A percentile compares a stretch with the other conserved stretches of the same genome.
Conservation (phyloP, 2,888 invertebrate species). For the Hypena proboscidalis region DNA sequence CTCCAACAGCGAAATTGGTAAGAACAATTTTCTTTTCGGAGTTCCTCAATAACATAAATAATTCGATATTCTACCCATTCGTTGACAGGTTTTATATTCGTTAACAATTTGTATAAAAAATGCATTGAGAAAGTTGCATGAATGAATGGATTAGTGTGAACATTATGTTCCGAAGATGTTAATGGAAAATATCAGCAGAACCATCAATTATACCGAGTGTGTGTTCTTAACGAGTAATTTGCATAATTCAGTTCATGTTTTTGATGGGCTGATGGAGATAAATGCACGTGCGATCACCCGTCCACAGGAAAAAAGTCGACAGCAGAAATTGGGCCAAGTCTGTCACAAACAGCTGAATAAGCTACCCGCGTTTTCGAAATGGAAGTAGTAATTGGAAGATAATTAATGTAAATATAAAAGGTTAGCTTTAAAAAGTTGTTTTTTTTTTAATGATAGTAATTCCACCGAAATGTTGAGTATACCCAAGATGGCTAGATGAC, state of each 20-base stretch:
- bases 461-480: not conserved
- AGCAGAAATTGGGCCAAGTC: conserved; percentile 68
- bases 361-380: conserved; percentile 53
- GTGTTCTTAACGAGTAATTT: conserved; percentile 50
- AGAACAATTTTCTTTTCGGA: conserved; percentile 32
- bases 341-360: conserved; percentile 61
- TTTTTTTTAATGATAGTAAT: conserved; percentile 5
- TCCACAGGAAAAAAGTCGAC: conserved; percentile 53
- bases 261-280: conserved; percentile 69
- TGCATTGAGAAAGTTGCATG: conserved; percentile 10
- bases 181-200: conserved; percentile 25
- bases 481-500: not conserved
- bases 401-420: conserved; percentile 48
- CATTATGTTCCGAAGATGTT: conserved; percentile 15
- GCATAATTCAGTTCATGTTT: conserved; percentile 56
- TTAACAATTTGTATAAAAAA: conserved; percentile 1
- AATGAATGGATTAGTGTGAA: conserved; percentile 18
- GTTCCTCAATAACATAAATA: conserved; percentile 30
- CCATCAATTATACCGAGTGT: conserved; percentile 32
- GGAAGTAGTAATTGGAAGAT: conserved; percentile 46
- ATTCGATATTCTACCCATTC: conserved; percentile 9
- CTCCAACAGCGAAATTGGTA: conserved; percentile 37
- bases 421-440: conserved; percentile 10
- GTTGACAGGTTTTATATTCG: not conserved
- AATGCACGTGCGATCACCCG: conserved; percentile 63